phyloP scores from a whole-genome alignment of 2,797 vertebrate genomes.

The Presbytis comata region DNA sequence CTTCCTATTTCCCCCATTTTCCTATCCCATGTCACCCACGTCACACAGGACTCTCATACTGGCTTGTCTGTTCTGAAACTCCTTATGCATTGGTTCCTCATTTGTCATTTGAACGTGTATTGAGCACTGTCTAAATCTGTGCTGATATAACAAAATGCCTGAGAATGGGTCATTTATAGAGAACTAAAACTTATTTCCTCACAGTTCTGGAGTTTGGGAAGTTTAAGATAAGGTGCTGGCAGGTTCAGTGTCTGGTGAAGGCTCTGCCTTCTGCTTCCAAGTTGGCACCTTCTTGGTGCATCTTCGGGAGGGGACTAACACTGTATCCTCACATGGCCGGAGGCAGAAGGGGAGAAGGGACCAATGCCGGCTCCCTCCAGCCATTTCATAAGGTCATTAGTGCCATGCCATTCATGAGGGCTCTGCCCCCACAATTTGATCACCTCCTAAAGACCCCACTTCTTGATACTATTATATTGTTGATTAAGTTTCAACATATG shows the following conservation, averaged over 20 bases:
- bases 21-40: fast-evolving
- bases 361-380: neutral
- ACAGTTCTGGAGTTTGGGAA: neutral
- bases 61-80: neutral
- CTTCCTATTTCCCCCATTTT: neutral
- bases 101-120: neutral
- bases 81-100: neutral
- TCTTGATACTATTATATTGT: neutral
- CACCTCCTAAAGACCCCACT: neutral
- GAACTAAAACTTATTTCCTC: neutral
- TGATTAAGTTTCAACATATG: neutral
- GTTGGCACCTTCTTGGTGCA: no score
- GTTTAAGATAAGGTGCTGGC: neutral
- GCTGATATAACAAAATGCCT: neutral
- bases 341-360: neutral
- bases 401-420: neutral
- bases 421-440: neutral
- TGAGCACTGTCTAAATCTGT: neutral
- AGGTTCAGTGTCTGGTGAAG: neutral
- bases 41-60: neutral
- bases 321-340: neutral
- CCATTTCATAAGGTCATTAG: neutral
- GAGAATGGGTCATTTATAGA: neutral
- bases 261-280: neutral
- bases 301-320: neutral